Evolutionary conservation across 2,797 vertebrate species (phyloP), one percentile per base, ranked within the genome.

Genomic region (Allochrocebus solatus): DNA sequence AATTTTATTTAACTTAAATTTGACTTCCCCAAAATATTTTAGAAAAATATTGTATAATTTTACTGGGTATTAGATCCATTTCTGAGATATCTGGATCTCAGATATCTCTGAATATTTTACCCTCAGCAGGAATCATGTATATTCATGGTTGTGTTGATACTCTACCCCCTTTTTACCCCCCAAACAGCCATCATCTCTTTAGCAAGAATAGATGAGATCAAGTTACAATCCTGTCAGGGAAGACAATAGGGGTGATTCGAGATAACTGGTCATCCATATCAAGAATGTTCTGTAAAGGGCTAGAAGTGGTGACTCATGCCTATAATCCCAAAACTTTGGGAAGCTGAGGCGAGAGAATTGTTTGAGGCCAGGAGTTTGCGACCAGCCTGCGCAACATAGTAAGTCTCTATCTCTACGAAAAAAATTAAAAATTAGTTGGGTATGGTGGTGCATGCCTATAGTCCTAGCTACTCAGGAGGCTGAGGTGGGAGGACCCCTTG

Each of bases 11-110:
- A 55, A 92, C 6, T 95, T 93, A 70, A 22, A 50, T 76, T 53
- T 76, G 7, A 61, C 67, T 89, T 48, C n/a, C 80, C 48, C 33
- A 50, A 85, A 59, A 50, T 75, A 76, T 90, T 92, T 92, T 92
- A 88, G 33, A 92, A 94, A 91, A 94, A n/a, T 2, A 83, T 10
- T 90, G 16, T 72, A 53, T 81, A 41, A 89, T 91, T 97, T 95
- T 59, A 39, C 64, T 81, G 3, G 4, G n/a, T 48, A 61, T 90
- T n/a, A 82, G 86, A 82, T 33, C 61, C 16, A 17, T 67, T n/a
- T n/a, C 33, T 67, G 61, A 64, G 61, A 64, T 64, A 79, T 53
- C 16, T 50, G 48, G 76, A 48, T n/a, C 48, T 96, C 53, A 70
- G 53, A 67, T 22, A 17, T 89, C 57, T 85, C 43, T 88, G 70